Evolutionary conservation across 2,113 vertebrate genomes (phyloP).

Genomic region (Coptodon bakossiorum): DNA sequence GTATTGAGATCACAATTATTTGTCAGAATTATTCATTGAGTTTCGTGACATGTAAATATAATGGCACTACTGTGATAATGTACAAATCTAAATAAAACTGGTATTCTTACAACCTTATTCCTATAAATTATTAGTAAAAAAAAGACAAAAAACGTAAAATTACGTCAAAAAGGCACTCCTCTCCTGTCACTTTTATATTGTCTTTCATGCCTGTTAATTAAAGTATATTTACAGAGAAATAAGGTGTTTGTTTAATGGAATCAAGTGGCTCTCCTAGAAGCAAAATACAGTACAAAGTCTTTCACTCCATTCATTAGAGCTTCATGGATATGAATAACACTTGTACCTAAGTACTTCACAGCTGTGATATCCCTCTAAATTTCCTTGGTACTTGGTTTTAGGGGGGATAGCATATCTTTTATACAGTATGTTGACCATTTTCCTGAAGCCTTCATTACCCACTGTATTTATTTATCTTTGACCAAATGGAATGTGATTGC

Average conservation of each 20-base stretch:
- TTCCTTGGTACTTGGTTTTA: background rate
- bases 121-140: background rate
- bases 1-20: background rate
- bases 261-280: background rate
- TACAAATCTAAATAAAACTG: background rate
- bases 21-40: background rate
- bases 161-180: background rate
- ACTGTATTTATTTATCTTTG: background rate
- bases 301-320: background rate
- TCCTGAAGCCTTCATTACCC: background rate
- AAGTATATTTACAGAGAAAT: background rate
- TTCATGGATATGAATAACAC: background rate
- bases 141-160: fast-evolving
- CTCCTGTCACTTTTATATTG: background rate
- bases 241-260: background rate
- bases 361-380: background rate
- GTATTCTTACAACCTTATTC: background rate
- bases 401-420: background rate
- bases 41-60: background rate
- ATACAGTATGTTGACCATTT: background rate
- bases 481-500: background rate
- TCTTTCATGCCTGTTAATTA: background rate
- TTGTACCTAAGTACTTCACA: background rate
- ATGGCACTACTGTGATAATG: background rate
- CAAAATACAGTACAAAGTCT: background rate